Evolutionary conservation across 2,113 vertebrate species (phyloP), one percentile per base, ranked within the genome.

Genomic region (Campylorhamphus procurvoides): DNA sequence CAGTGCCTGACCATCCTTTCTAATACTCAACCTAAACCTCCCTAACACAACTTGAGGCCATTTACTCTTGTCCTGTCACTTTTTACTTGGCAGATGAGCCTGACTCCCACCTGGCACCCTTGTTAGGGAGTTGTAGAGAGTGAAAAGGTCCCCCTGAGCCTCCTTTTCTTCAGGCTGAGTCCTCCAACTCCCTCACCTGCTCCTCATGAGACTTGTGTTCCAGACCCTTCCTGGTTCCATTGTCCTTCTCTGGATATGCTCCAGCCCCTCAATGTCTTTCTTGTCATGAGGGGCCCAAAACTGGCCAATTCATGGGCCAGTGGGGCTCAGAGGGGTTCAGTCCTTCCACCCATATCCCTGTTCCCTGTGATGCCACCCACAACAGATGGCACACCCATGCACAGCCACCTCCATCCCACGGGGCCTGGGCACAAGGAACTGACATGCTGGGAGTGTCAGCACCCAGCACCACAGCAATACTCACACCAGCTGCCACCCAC

Each of bases 401-500:
- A 69, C 0, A 44, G n/a, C 20, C 67, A 58, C 16, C 18, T 83
- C 46, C 22, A 23, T 8, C 60, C 39, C 4, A 2, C 0, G 0
- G 29, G 44, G 37, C 39, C 46, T 23, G 58, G 40, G 55, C 44
- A 53, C 1, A 1, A 64, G 58, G 49, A 49, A 90, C 14, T 7
- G 3, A 15, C 0, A 0, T 18, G 52, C 44, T 3, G 3, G 6
- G 18, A 19, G n/a, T 19, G 58, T 19, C 44, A 76, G 42, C 67
- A 68, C 18, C 19, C 20, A 37, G 47, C 0, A 0, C 52, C 23
- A 29, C 44, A 72, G 37, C 0, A 0, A 72, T 53, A 67, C 40
- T 59, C 28, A 40, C 31, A 27, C 3, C 33, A 78, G 35, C 37
- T n/a, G 46, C 22, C 40, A 66, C 27, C n/a, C 0, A 0, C 47